Conservation (phyloP, 2,888 invertebrate genomes). For the Macrophya annulata region DNA sequence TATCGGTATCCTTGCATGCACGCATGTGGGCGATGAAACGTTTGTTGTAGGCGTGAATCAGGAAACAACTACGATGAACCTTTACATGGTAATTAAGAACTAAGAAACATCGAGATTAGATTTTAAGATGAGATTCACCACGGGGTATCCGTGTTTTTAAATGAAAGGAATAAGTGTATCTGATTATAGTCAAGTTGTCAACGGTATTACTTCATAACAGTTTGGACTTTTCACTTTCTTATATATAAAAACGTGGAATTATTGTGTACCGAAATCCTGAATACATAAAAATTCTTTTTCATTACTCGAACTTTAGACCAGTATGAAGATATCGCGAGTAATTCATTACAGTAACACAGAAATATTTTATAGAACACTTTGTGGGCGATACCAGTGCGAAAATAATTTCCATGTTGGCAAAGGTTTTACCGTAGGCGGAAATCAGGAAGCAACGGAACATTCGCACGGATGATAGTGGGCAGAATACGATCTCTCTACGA, state of each 20-base stretch:
- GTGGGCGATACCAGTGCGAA: constrained; percentile 39
- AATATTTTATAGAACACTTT: background rate
- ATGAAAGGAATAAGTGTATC: background rate
- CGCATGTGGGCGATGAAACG: constrained; percentile 15
- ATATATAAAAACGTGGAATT: background rate
- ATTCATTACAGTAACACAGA: background rate
- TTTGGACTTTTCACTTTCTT: background rate
- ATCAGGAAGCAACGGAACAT: constrained; percentile 41
- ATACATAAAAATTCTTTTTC: background rate
- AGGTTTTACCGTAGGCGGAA: constrained; percentile 33
- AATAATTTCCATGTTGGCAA: constrained; percentile 18
- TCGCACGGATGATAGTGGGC: constrained; percentile 6
- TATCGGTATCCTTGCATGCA: background rate
- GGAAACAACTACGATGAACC: constrained; percentile 26
- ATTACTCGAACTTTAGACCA: background rate
- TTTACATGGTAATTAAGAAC: background rate
- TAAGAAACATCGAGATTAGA: constrained; percentile 28
- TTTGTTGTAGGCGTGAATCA: constrained; percentile 32
- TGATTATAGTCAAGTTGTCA: background rate
- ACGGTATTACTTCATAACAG: background rate
- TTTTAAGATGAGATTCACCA: constrained; percentile 27
- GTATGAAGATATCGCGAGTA: background rate
- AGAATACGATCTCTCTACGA: background rate
- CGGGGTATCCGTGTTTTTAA: constrained; percentile 2
- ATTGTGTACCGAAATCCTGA: background rate